Evolutionary conservation across 1,140 invertebrate species (phyloP), one percentile per base, ranked within the genome.

Genomic region (Drosophila punjabiensis): DNA sequence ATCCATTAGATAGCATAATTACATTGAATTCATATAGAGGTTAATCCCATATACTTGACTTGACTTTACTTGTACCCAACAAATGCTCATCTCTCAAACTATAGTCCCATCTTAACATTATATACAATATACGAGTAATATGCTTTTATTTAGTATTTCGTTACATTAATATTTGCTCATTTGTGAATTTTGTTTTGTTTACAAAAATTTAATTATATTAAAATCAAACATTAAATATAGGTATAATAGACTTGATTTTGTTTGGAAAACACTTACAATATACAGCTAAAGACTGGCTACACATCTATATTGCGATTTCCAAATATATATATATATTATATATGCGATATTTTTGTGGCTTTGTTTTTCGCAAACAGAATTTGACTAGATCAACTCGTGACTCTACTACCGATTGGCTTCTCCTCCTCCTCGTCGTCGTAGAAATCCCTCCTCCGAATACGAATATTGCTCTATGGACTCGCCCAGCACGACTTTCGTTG

Each of bases 221-320:
- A n/a, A n/a, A n/a, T 48, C 65, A 56, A 50, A 53, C 56, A 35
- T 52, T 64, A 55, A 32, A 20, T 56, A 69, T 59, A 58, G 41
- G 35, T 76, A 66, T 84, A 78, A 77, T 81, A 81, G 84, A 83
- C 68, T 61, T 76, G 50, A 47, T 71, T 67, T 65, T 45, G 59
- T 32, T 58, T 35, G 35, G 58, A 50, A 78, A 76, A 82, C 60
- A 68, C 82, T 81, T 84, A 75, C 47, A 70, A 53, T 68, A 82
- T 69, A 78, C 68, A 85, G 35, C 56, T 81, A 85, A 78, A 37
- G 33, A 41, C 41, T 79, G 71, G 80, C 82, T 78, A 78, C 41
- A 78, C 69, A 76, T 68, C 84, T 88, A 88, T 88, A 88, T 88
- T 88, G 84, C 84, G 74, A 68, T 84, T 78, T 73, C 50, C 33